phyloP scores from a whole-genome alignment of 2,113 vertebrate genomes.

The Indicator indicator region DNA sequence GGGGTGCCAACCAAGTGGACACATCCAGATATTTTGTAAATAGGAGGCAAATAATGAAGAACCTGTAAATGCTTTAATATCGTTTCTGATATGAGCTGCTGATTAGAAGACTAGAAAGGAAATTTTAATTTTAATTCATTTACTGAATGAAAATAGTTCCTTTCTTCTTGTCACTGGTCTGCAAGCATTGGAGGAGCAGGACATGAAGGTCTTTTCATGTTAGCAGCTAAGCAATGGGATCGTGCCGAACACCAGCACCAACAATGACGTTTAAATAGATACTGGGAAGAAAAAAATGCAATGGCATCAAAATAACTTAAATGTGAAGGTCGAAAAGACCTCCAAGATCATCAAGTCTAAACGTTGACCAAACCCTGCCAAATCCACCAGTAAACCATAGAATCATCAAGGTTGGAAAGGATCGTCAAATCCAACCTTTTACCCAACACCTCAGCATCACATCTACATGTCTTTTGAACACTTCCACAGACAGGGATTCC shows the following conservation, averaged over 20 bases:
- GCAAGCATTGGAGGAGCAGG: not conserved
- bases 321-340: too few species aligned
- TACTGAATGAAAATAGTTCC: not conserved
- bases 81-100: not conserved
- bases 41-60: not conserved
- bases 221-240: not conserved
- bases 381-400: too few species aligned
- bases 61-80: not conserved
- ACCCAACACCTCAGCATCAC: too few species aligned
- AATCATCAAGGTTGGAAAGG: too few species aligned
- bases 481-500: too few species aligned
- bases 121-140: not conserved
- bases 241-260: not conserved
- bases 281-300: not conserved
- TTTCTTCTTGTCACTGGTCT: not conserved
- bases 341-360: too few species aligned
- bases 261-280: not conserved
- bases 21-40: not conserved
- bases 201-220: not conserved
- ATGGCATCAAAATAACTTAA: not conserved
- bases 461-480: too few species aligned
- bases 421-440: too few species aligned
- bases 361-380: too few species aligned
- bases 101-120: not conserved
- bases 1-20: accelerated